Percentiles rank a stretch among this genome's conserved stretches.
These are phyloP conservation scores for Scaptomyza caliginosa DNA, from an alignment of 2,888 invertebrate genomes.

Conservation along the genomic window DNA sequence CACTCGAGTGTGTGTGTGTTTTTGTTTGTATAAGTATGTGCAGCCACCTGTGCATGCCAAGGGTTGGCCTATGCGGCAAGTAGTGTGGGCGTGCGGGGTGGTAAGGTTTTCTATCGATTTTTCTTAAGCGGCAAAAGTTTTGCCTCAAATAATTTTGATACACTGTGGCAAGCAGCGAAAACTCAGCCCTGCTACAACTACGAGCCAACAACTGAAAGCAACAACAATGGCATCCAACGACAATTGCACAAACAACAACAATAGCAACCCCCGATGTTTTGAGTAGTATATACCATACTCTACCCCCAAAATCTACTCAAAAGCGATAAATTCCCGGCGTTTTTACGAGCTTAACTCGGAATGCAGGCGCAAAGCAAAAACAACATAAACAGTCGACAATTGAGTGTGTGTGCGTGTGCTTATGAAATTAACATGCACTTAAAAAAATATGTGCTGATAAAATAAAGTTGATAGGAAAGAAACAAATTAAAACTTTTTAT, in stretches of 20 bases:
- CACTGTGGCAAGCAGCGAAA: conserved; percentile 31
- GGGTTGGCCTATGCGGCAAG: conserved; percentile 16
- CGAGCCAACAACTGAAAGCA: conserved; percentile 28
- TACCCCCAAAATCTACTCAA: conserved; percentile 64
- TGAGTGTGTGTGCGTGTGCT: conserved; percentile 22
- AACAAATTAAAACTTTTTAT: too few species aligned
- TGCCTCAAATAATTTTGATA: conserved; percentile 34
- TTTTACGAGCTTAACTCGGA: conserved; percentile 67
- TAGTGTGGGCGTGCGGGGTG: neutral
- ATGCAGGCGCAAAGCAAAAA: conserved; percentile 54
- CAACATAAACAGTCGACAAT: conserved; percentile 28
- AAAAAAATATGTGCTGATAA: neutral
- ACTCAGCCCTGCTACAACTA: conserved; percentile 66
- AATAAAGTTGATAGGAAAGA: neutral
- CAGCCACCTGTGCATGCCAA: conserved; percentile 57
- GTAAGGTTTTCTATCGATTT: conserved; percentile 59
- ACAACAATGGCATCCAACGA: conserved; percentile 31
- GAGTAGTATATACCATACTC: conserved; percentile 21
- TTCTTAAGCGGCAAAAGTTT: conserved; percentile 66
- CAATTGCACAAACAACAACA: conserved; percentile 53
- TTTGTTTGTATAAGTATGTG: conserved; percentile 6
- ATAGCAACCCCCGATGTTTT: conserved; percentile 38
- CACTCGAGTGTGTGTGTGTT: conserved; percentile 2
- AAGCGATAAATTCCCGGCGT: conserved; percentile 75
- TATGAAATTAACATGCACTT: conserved; percentile 28